Evolutionary conservation across 2,797 vertebrate species (phyloP).

Genomic region (Intellagama lesueurii): DNA sequence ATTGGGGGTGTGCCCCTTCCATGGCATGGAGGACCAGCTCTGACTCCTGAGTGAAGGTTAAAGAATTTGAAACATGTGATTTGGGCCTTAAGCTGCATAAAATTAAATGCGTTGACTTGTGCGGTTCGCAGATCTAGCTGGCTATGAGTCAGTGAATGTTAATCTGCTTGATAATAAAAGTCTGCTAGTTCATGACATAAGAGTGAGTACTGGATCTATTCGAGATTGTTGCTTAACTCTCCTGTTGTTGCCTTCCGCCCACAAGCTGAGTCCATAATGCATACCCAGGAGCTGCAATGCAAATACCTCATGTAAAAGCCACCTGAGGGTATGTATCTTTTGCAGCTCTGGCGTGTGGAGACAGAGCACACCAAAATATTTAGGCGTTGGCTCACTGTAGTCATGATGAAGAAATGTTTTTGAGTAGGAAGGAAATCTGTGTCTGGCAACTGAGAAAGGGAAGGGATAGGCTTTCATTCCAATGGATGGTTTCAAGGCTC

Average conservation of each 20-base stretch:
- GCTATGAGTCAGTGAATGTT: constrained; percentile 21
- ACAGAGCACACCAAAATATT: constrained; percentile 72
- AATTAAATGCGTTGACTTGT: constrained; percentile 15
- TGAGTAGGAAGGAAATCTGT: background rate
- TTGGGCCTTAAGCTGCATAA: background rate
- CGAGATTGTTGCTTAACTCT: constrained; percentile 40
- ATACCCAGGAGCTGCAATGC: constrained; percentile 44
- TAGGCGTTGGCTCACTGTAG: constrained; percentile 71
- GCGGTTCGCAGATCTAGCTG: background rate
- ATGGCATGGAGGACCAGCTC: background rate
- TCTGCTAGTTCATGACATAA: constrained; percentile 16
- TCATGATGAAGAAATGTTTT: constrained; percentile 63
- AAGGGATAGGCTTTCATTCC: constrained; percentile 36
- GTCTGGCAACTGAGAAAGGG: constrained; percentile 38
- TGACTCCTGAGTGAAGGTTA: background rate
- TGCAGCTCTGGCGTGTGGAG: constrained; percentile 70
- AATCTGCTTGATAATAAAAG: constrained; percentile 41
- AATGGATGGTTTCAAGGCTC: background rate
- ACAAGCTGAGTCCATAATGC: constrained; percentile 40
- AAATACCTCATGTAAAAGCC: constrained; percentile 64
- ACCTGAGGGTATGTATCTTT: constrained; percentile 68
- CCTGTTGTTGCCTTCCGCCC: constrained; percentile 34
- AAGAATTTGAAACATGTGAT: constrained; percentile 6
- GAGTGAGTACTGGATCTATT: constrained; percentile 52
- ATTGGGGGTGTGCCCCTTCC: background rate